A percentile compares a stretch with the other conserved stretches of the same genome.
These are phyloP conservation scores for Clinocottus analis DNA, from an alignment of 2,113 vertebrate species.

Conservation along the genomic window DNA sequence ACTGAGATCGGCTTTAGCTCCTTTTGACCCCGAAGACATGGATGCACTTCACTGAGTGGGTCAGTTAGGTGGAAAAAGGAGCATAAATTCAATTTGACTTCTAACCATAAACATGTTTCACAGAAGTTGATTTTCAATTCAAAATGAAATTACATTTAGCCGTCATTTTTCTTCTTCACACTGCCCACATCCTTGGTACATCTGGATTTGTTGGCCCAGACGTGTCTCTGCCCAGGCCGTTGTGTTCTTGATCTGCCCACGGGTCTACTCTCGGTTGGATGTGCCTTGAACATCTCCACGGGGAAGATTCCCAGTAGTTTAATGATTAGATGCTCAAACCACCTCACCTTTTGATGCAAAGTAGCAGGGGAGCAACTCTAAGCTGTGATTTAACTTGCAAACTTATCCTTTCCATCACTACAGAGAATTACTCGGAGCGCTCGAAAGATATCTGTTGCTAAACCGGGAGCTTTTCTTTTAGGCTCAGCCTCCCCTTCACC, in stretches of 20 bases:
- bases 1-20: background rate
- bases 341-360: slow-evolving; percentile 12
- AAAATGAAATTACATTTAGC: background rate
- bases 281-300: slow-evolving; percentile 8
- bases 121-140: background rate
- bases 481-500: slow-evolving; percentile 14
- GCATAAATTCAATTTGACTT: background rate
- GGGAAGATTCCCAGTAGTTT: slow-evolving; percentile 5
- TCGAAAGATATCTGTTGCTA: background rate
- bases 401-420: slow-evolving; percentile 2
- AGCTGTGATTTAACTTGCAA: slow-evolving; percentile 1
- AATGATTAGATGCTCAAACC: background rate
- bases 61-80: background rate
- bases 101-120: background rate
- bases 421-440: slow-evolving; percentile 8
- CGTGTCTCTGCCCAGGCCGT: background rate
- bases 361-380: slow-evolving; percentile 14
- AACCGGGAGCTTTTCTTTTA: slow-evolving; percentile 23
- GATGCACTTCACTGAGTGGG: background rate
- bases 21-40: background rate
- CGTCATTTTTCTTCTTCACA: background rate
- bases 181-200: background rate
- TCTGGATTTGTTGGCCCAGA: background rate
- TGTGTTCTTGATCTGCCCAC: slow-evolving; percentile 1
- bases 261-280: slow-evolving; percentile 26